Base-by-base conservation (phyloP, 2,113 vertebrate genomes). In the Numida meleagris region DNA sequence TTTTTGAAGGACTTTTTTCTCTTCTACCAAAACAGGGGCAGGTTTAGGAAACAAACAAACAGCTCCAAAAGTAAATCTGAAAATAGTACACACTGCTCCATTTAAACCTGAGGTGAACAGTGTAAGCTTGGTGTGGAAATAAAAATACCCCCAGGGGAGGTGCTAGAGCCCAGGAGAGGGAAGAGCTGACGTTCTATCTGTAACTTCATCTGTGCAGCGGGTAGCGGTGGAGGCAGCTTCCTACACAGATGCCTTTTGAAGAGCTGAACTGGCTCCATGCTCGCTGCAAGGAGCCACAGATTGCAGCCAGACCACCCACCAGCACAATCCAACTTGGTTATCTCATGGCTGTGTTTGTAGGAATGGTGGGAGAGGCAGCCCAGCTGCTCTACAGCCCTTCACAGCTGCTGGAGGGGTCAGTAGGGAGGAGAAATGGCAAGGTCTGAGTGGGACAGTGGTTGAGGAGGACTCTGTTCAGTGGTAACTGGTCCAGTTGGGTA, bases 401-500 rank as follows among this genome's bases (percentile, higher is more conserved):
- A 0, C 58, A 33, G 75, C 66, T 0, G 3, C 3, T 0, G 40
- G 17, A 48, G 34, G 10, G 55, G 16, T 42, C 65, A 43, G 4
- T 0, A 13, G 19, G 14, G 48, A 80, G 45, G 31, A 55, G 58
- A 67, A 70, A 63, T 9, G 1, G 4, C 17, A 1, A 3, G 11
- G 9, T n/a, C 31, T 14, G 42, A 18, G 1, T 4, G 45, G 71
- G 31, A 31, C 42, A 36, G 3, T 2, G 71, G n/a, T 3, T 51
- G 74, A n/a, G 3, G 16, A 0, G 0, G 66, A 42, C 20, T 66
- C 15, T 15, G 42, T 45, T 80, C 0, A 0, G 5, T 12, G 3
- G 23, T n/a, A 51, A 25, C 18, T 14, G 2, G 0, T 7, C 27
- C 13, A 3, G 53, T 33, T 57, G 53, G 16, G 11, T 57, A 33